Conservation (phyloP, 2,797 vertebrate genomes). For the Arnoldichthys spilopterus region DNA sequence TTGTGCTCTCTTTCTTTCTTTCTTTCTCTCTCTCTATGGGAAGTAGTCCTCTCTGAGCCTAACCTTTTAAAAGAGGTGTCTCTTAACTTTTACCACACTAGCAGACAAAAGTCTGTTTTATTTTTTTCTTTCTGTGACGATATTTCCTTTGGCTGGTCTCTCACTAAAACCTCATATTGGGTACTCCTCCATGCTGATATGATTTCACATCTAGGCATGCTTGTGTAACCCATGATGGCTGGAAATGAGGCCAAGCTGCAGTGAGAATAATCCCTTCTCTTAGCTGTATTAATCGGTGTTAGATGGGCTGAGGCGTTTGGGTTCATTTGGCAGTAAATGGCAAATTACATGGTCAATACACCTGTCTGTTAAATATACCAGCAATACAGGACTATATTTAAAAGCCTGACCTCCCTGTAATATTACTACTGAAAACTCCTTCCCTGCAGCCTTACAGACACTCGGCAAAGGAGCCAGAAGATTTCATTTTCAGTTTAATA, state of each 20-base stretch:
- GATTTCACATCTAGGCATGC: neutral
- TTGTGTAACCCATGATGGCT: neutral
- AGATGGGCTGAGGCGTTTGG: constrained; percentile 12
- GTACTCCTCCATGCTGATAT: neutral
- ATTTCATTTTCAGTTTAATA: constrained; percentile 45
- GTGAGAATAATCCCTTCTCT: constrained; percentile 20
- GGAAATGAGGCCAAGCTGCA: constrained; percentile 12
- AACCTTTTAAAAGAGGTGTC: neutral
- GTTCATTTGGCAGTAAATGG: neutral
- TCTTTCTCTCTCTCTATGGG: neutral
- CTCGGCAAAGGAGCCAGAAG: constrained; percentile 23
- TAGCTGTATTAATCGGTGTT: constrained; percentile 17
- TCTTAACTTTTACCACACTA: constrained; percentile 1
- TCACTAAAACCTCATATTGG: neutral
- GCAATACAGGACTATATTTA: constrained; percentile 6
- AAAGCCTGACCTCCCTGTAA: constrained; percentile 11
- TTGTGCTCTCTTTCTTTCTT: no score
- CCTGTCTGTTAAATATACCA: constrained; percentile 15
- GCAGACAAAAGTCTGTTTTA: neutral
- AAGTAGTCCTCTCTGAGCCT: constrained; percentile 1
- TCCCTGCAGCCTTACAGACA: constrained; percentile 20
- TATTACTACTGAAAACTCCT: constrained; percentile 31
- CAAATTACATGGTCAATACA: constrained; percentile 15
- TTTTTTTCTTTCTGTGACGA: neutral
- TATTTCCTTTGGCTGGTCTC: neutral